These are phyloP conservation scores for Choloepus hoffmanni DNA, from an alignment of 2,113 vertebrate species.

Conservation along the genomic window DNA sequence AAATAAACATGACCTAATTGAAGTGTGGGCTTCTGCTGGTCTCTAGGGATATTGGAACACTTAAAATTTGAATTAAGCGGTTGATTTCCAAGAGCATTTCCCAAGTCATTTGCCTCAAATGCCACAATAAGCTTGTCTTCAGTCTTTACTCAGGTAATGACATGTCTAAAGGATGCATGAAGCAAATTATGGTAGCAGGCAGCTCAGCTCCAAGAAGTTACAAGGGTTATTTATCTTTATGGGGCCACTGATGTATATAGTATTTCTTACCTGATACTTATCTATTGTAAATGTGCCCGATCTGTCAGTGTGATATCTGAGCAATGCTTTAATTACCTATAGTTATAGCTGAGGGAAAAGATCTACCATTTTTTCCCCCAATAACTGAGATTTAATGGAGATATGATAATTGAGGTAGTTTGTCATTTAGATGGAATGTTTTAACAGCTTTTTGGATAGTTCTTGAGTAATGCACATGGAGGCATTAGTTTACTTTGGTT, in stretches of 20 bases:
- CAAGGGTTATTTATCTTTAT: constrained; percentile 75
- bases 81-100: constrained; percentile 46
- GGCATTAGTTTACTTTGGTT: constrained; percentile 58
- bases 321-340: constrained; percentile 67
- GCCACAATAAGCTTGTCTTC: constrained; percentile 45
- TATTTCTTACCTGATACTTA: constrained; percentile 66
- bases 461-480: constrained; percentile 44
- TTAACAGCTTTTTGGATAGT: constrained; percentile 58
- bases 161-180: constrained; percentile 7
- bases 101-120: constrained; percentile 27
- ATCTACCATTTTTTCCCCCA: background rate
- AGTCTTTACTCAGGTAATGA: constrained; percentile 43
- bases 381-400: constrained; percentile 66
- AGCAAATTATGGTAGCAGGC: constrained; percentile 55
- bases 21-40: background rate
- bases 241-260: constrained; percentile 50
- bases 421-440: constrained; percentile 71
- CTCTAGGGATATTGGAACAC: background rate
- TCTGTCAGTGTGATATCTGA: constrained; percentile 53
- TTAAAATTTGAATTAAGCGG: constrained; percentile 42
- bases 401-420: constrained; percentile 69
- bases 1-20: constrained; percentile 3
- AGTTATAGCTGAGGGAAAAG: constrained; percentile 44
- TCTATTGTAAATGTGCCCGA: constrained; percentile 57
- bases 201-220: constrained; percentile 61